Evolutionary conservation across 2,888 invertebrate genomes (phyloP), one percentile per base, ranked within the genome.

Genomic region (Noctua fimbriata): DNA sequence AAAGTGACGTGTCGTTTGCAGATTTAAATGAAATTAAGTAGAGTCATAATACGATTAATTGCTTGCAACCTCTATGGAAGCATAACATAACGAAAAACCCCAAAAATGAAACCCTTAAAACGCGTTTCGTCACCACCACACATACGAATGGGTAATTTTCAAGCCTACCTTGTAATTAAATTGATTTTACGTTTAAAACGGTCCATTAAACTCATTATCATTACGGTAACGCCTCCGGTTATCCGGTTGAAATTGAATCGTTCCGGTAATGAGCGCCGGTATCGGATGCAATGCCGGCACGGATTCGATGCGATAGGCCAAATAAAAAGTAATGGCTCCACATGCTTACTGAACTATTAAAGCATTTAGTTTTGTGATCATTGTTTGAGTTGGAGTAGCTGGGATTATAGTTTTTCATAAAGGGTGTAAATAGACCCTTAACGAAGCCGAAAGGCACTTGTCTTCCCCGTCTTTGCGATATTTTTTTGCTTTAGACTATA

Each of bases 201-300:
- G 72, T 70, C 84, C 80, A 89, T 88, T 88, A 78, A 66, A 85
- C 89, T 91, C 91, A 92, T 92, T 91, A 92, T 84, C 91, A 90
- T 92, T 90, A 91, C 90, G 83, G 89, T 85, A 89, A 89, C 88
- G 85, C 86, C 81, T 78, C 87, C 87, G 88, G 91, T 90, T 90
- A 91, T 91, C 89, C 90, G 82, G 82, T 81, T 89, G 88, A 92
- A 94, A 89, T 93, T 93, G 93, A 93, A 92, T 92, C 91, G 92
- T 90, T 89, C 87, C 86, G 78, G 91, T 93, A 94, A 94, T 93
- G 94, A 94, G 91, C 87, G 86, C 86, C 88, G 83, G 89, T 88
- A 91, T 90, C 89, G 87, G 84, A 87, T 91, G 90, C 86, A 89
- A 81, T 85, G 82, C 85, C 85, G 85, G 87, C 73, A 69, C 88